Conservation (phyloP, 2,888 invertebrate genomes). For the Cantharis flavilabris region DNA sequence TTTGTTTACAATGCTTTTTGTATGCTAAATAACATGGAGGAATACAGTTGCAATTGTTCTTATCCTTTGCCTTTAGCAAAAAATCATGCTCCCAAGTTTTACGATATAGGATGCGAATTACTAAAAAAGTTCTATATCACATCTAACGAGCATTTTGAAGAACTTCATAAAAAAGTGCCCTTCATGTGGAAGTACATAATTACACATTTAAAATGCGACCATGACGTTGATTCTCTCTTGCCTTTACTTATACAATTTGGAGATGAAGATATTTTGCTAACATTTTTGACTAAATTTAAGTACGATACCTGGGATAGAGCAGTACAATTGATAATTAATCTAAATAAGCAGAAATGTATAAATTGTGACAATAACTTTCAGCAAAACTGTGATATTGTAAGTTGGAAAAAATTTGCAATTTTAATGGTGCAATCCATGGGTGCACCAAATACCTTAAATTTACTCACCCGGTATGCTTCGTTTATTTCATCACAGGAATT, state of each 20-base stretch:
- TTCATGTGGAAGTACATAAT: constrained; percentile 66
- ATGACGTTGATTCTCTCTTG: constrained; percentile 60
- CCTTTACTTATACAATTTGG: constrained; percentile 65
- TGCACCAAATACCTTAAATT: constrained; percentile 60
- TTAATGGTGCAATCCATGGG: constrained; percentile 67
- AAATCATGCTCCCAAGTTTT: constrained; percentile 57
- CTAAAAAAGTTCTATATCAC: constrained; percentile 57
- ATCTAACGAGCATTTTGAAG: constrained; percentile 30
- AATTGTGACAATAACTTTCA: constrained; percentile 62
- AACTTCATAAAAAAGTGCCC: constrained; percentile 57
- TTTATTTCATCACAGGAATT: constrained; percentile 63
- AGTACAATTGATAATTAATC: constrained; percentile 60
- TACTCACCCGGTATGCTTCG: constrained; percentile 62
- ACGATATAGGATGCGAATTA: constrained; percentile 62
- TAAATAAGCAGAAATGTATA: constrained; percentile 64
- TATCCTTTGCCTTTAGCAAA: constrained; percentile 62
- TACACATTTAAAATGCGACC: constrained; percentile 55
- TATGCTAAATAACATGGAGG: constrained; percentile 55
- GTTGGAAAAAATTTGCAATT: constrained; percentile 66
- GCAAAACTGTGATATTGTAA: constrained; percentile 51
- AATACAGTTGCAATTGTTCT: constrained; percentile 54
- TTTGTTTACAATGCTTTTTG: constrained; percentile 63
- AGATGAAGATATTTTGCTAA: constrained; percentile 61
- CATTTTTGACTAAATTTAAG: constrained; percentile 61
- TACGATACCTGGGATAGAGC: constrained; percentile 64